These are phyloP conservation scores for Epinotia nisella DNA, from an alignment of 2,888 invertebrate species.

Conservation along the genomic window DNA sequence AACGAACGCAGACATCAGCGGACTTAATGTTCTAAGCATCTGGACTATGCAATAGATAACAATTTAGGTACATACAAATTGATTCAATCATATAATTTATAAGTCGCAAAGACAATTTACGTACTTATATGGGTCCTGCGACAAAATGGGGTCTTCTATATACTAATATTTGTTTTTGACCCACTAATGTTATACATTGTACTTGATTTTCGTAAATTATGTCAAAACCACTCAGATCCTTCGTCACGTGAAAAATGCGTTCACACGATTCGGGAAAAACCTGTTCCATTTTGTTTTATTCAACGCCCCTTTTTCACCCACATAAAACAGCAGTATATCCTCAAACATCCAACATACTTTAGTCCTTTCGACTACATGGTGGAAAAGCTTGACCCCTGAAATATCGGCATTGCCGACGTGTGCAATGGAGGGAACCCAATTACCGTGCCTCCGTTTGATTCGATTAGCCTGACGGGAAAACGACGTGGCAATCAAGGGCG, in stretches of 20 bases:
- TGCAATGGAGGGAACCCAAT: constrained; percentile 42
- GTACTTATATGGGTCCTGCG: too few relatives aligned
- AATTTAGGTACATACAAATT: too few relatives aligned
- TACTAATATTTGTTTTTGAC: too few relatives aligned
- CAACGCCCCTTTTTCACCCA: background rate
- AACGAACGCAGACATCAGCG: too few relatives aligned
- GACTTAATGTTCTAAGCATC: too few relatives aligned
- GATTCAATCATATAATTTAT: too few relatives aligned
- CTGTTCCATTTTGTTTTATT: constrained; percentile 30
- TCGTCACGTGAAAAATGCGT: constrained; percentile 12
- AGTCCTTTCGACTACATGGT: background rate
- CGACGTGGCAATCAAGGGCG: constrained; percentile 28
- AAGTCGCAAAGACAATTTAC: too few relatives aligned
- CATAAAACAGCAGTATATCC: background rate
- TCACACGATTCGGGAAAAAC: constrained; percentile 9
- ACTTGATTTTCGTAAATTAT: constrained; percentile 1
- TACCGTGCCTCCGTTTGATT: constrained; percentile 40
- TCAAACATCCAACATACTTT: constrained; percentile 1
- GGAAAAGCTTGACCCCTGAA: constrained; percentile 31
- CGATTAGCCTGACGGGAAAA: constrained; percentile 43
- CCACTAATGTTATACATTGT: background rate
- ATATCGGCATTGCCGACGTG: constrained; percentile 34
- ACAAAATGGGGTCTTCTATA: too few relatives aligned
- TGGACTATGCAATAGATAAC: too few relatives aligned
- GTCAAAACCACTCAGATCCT: constrained; percentile 4